phyloP scores from a whole-genome alignment of 2,113 vertebrate genomes.

The Cichladusa arquata region DNA sequence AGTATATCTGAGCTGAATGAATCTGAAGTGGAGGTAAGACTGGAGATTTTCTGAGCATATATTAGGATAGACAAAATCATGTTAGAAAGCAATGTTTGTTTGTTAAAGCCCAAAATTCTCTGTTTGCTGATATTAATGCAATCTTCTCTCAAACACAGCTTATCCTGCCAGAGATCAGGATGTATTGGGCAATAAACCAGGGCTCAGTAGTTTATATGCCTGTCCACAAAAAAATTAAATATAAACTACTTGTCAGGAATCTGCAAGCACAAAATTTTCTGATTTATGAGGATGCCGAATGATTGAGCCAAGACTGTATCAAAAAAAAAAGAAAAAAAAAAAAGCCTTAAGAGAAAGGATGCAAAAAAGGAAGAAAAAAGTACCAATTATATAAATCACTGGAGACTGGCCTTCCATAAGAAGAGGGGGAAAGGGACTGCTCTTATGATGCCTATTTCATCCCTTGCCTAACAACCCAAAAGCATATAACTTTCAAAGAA shows the following conservation, averaged over 20 bases:
- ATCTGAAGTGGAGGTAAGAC: neutral
- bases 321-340: neutral
- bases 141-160: neutral
- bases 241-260: neutral
- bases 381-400: neutral
- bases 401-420: neutral
- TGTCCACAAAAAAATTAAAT: slow-evolving; percentile 1
- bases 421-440: neutral
- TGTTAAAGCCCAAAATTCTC: neutral
- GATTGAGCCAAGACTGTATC: neutral
- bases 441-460: slow-evolving; percentile 6
- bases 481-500: slow-evolving; percentile 41
- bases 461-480: slow-evolving; percentile 14
- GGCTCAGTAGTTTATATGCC: neutral
- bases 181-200: neutral
- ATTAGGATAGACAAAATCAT: neutral
- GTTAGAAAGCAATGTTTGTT: neutral
- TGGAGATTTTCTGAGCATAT: neutral
- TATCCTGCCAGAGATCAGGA: neutral
- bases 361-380: neutral
- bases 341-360: neutral
- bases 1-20: neutral
- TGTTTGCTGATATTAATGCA: neutral
- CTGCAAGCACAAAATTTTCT: neutral
- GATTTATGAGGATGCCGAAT: slow-evolving; percentile 7